These are phyloP conservation scores for Poecilia gillii DNA, from an alignment of 2,797 vertebrate species.

Conservation along the genomic window DNA sequence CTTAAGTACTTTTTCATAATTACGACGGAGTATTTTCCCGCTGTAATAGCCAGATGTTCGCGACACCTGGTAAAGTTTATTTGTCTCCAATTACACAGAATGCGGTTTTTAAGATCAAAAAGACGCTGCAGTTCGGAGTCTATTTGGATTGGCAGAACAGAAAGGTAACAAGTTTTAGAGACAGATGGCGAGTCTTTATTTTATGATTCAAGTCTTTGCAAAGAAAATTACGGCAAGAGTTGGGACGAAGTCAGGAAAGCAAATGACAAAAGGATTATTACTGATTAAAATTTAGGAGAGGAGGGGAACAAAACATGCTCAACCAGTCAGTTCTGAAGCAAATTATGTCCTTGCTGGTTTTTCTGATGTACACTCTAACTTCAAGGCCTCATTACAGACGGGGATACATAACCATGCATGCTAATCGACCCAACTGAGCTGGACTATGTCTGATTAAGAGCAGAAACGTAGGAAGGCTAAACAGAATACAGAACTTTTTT, in stretches of 20 bases:
- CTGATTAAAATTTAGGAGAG: constrained; percentile 74
- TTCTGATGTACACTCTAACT: constrained; percentile 78
- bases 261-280: constrained; percentile 75
- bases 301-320: constrained; percentile 65
- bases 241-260: constrained; percentile 63
- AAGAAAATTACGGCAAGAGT: constrained; percentile 63
- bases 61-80: constrained; percentile 71
- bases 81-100: constrained; percentile 62
- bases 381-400: constrained; percentile 78
- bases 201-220: constrained; percentile 63
- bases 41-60: constrained; percentile 72
- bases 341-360: constrained; percentile 68
- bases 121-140: constrained; percentile 49
- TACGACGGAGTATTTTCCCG: constrained; percentile 47
- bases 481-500: constrained; percentile 4
- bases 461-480: constrained; percentile 29
- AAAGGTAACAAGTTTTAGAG: constrained; percentile 50
- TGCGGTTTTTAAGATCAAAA: constrained; percentile 76
- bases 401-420: constrained; percentile 81
- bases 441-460: constrained; percentile 57
- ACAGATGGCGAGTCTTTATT: constrained; percentile 74
- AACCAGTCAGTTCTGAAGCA: constrained; percentile 74
- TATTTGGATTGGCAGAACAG: constrained; percentile 67
- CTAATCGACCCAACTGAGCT: constrained; percentile 73
- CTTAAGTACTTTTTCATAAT: constrained; percentile 54